These are phyloP conservation scores for Arizona elegans DNA, from an alignment of 2,113 vertebrate genomes.

Conservation along the genomic window DNA sequence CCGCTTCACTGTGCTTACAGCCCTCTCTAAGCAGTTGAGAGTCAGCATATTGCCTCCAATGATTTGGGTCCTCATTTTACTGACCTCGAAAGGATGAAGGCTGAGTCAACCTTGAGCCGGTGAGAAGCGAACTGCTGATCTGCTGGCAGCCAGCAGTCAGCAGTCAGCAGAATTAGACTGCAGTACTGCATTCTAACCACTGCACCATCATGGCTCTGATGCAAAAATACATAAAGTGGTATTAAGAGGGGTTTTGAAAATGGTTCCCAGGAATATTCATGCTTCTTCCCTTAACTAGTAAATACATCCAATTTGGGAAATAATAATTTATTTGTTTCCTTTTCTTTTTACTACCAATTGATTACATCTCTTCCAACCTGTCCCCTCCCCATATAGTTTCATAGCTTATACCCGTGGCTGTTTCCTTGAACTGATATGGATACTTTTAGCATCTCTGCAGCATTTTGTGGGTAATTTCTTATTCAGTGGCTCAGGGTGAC, in stretches of 20 bases:
- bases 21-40: no score
- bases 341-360: constrained; percentile 11
- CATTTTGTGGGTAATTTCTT: constrained; percentile 18
- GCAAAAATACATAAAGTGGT: background rate
- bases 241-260: background rate
- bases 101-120: no score
- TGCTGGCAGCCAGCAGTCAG: no score
- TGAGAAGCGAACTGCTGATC: no score
- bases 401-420: background rate
- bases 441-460: background rate
- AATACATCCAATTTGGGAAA: background rate
- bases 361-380: background rate
- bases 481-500: background rate
- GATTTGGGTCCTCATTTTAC: no score
- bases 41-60: no score
- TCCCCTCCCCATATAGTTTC: background rate
- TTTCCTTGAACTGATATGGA: constrained; percentile 15
- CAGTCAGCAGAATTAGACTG: no score
- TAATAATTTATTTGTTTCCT: background rate
- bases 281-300: background rate
- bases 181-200: no score
- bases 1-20: no score
- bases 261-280: background rate
- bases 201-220: background rate
- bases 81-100: no score